These are phyloP conservation scores for Cyphomyrus plagiostoma DNA, from an alignment of 2,113 vertebrate species.

Conservation along the genomic window DNA sequence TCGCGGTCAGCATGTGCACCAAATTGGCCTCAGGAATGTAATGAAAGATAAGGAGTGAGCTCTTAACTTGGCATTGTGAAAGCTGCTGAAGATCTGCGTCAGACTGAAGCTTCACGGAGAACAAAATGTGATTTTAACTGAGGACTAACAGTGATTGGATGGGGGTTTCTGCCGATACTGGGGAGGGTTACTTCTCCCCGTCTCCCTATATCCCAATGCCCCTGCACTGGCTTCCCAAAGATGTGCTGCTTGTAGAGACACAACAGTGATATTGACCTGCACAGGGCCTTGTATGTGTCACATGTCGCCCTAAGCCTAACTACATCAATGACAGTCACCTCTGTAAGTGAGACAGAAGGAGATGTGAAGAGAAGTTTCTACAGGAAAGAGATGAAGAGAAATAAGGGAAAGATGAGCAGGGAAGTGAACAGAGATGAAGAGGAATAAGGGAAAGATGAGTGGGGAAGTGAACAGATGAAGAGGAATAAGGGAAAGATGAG, in stretches of 20 bases:
- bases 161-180: background rate
- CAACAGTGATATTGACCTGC: background rate
- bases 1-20: background rate
- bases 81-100: background rate
- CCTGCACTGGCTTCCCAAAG: background rate
- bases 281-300: background rate
- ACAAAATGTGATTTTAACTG: background rate
- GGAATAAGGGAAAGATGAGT: background rate
- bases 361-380: background rate
- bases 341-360: background rate
- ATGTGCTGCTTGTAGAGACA: background rate
- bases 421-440: background rate
- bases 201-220: background rate
- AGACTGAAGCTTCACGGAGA: background rate
- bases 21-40: background rate
- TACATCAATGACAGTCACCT: background rate
- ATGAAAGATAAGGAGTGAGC: background rate
- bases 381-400: background rate
- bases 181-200: background rate
- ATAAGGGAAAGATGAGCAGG: background rate
- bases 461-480: background rate
- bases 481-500: background rate
- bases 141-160: background rate
- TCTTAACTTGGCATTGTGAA: background rate
- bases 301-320: background rate